These are phyloP conservation scores for Phrixothrix hirtus DNA, from an alignment of 2,888 invertebrate genomes.

Conservation along the genomic window DNA sequence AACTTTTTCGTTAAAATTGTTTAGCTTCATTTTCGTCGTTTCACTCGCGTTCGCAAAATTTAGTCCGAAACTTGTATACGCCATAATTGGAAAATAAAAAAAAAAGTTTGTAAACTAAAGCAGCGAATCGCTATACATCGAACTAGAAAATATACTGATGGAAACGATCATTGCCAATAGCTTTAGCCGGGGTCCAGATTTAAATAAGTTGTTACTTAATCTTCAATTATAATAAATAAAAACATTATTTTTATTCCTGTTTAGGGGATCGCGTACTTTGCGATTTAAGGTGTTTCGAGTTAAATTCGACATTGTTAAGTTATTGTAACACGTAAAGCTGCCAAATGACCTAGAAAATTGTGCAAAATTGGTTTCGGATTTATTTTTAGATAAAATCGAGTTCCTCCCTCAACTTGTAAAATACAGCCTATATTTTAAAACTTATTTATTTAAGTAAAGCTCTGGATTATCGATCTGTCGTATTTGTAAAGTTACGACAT, in stretches of 20 bases:
- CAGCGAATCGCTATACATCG: conserved; percentile 31
- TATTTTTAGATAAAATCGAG: no score
- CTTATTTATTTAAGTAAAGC: background rate
- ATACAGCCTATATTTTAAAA: background rate
- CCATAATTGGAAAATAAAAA: conserved; percentile 17
- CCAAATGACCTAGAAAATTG: no score
- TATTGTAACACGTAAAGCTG: no score
- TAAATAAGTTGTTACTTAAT: conserved; percentile 42
- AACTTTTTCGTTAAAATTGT: background rate
- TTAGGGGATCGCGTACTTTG: no score
- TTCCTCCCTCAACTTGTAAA: no score
- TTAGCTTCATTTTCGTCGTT: conserved; percentile 3
- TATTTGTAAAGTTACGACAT: background rate
- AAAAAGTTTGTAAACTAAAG: conserved; percentile 17
- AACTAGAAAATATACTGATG: conserved; percentile 30
- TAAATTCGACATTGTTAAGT: no score
- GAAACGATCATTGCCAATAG: conserved; percentile 30
- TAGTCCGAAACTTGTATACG: conserved; percentile 8
- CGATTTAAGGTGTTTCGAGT: no score
- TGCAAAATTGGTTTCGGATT: no score
- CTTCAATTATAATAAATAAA: conserved; percentile 24
- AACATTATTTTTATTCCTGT: background rate
- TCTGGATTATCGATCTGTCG: background rate
- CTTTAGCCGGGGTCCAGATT: conserved; percentile 38
- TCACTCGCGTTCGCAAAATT: conserved; percentile 20